Base-by-base conservation (phyloP, 1,140 invertebrate genomes). In the Carcinoscorpius rotundicauda region DNA sequence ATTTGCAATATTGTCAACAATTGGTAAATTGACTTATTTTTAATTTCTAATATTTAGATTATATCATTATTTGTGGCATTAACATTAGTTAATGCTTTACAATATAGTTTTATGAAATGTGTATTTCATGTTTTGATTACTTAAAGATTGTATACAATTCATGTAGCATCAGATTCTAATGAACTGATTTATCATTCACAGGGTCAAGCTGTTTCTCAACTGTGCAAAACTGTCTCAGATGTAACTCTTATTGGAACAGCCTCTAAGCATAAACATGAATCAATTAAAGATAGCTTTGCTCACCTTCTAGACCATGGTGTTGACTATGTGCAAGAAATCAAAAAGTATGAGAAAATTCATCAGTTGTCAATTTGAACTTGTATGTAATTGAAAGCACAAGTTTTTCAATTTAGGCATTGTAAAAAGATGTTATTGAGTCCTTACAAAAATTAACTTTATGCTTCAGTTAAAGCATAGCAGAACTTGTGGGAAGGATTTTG, bases 241-340 rank as follows among this genome's bases (percentile, higher is more conserved):
- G 86, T 91, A 6, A 89, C 84, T 6, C 82, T 93, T 49, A 89
- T 91, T 76, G 91, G 90, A 11, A 86, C 92, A 0, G 89, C 89
- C 72, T 90, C 89, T 49, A 86, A 88, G 75, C 80, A 80, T 71
- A 94, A 93, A 78, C 89, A 92, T 71, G 89, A 93, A 73, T 81
- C 83, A 5, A 78, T 93, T 58, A 88, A 88, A 75, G 78, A 81
- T 8, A 83, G 82, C 61, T 85, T 89, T 64, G 85, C 89, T 71
- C 85, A 90, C 75, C 78, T 89, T 8, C 79, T 90, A 68, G 87
- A 90, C 74, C 82, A 86, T 59, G 84, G 84, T 63, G 81, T 80
- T 68, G 89, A 93, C 75, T 93, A 93, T 76, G 81, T 82, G 66
- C 85, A 82, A 72, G 89, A 93, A 84, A 83, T 93, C 64, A 83